Evolutionary conservation across 2,113 vertebrate genomes (phyloP).

Genomic region (Triplophysa dalaica): DNA sequence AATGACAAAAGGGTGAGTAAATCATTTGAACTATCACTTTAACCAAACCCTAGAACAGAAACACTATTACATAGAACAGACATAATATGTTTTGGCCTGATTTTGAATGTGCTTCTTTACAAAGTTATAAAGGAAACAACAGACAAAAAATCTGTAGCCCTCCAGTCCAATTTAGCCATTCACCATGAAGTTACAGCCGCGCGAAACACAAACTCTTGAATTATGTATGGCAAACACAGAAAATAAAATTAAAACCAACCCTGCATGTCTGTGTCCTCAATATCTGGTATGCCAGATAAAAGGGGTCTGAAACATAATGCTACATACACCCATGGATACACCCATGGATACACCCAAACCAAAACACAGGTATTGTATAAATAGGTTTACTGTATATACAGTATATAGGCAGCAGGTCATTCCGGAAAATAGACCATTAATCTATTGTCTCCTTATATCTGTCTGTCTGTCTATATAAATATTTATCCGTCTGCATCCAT

Average conservation of each 20-base stretch:
- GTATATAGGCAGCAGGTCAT: too few species aligned
- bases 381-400: too few species aligned
- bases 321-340: background rate
- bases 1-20: too few species aligned
- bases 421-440: too few species aligned
- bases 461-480: too few species aligned
- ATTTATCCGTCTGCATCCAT: too few species aligned
- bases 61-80: background rate
- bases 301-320: conserved; percentile 16
- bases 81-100: background rate
- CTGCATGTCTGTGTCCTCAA: conserved; percentile 19
- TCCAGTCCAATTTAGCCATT: conserved; percentile 46
- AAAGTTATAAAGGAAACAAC: background rate
- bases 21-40: background rate
- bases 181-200: conserved; percentile 47
- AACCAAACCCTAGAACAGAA: background rate
- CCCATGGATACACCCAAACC: too few species aligned
- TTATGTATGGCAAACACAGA: conserved; percentile 47
- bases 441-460: too few species aligned
- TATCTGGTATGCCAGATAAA: conserved; percentile 36
- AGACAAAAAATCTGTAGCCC: conserved; percentile 13
- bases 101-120: background rate
- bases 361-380: too few species aligned
- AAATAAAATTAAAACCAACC: conserved; percentile 46
- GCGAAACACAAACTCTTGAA: conserved; percentile 54